phyloP scores from a whole-genome alignment of 2,888 invertebrate species.

The Elegia similella region DNA sequence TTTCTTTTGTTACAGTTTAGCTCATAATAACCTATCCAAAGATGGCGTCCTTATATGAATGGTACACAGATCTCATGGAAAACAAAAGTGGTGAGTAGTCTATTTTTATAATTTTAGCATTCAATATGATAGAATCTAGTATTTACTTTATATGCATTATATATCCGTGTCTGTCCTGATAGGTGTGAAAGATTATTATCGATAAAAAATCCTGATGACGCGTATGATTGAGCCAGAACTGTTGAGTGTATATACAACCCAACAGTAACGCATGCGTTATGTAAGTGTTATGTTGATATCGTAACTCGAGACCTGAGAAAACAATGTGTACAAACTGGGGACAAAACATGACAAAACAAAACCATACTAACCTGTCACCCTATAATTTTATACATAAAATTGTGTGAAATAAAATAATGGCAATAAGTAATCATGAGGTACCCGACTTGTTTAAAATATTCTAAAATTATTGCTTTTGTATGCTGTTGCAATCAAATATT shows the following conservation, averaged over 20 bases:
- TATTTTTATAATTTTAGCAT: neutral
- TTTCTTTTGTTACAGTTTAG: slow-evolving; percentile 69
- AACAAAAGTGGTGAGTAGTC: slow-evolving; percentile 85
- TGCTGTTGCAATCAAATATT: too few species aligned
- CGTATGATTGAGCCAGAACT: neutral
- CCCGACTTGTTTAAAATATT: too few species aligned
- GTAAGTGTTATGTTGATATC: slow-evolving; percentile 8
- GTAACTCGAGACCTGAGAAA: slow-evolving; percentile 6
- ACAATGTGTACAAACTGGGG: neutral
- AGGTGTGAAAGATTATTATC: too few species aligned
- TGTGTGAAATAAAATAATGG: too few species aligned
- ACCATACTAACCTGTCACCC: neutral
- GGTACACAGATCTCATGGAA: slow-evolving; percentile 88
- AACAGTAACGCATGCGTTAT: slow-evolving; percentile 3
- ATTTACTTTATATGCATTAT: neutral
- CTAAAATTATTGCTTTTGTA: too few species aligned
- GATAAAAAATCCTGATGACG: neutral
- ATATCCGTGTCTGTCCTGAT: neutral
- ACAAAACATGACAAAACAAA: neutral
- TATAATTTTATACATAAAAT: too few species aligned
- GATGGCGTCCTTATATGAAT: slow-evolving; percentile 82
- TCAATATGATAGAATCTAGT: slow-evolving; percentile 3
- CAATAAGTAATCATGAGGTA: too few species aligned
- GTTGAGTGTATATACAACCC: neutral
- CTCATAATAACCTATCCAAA: slow-evolving; percentile 63